These are phyloP conservation scores for Polydrusus pterygomalis DNA, from an alignment of 2,888 invertebrate genomes.

Conservation along the genomic window DNA sequence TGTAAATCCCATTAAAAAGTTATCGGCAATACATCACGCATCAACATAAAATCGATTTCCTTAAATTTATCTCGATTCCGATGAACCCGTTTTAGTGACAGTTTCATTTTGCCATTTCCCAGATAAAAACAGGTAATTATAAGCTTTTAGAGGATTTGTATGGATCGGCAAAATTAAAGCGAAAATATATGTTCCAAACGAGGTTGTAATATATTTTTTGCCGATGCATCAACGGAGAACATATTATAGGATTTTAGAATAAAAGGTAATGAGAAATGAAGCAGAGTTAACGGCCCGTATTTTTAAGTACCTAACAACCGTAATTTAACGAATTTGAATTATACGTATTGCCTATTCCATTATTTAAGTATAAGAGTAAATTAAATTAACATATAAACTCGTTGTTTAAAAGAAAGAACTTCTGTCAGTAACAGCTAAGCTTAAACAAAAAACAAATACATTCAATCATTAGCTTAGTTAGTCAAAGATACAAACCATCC, in stretches of 20 bases:
- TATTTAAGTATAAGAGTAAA: no score
- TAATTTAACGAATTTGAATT: no score
- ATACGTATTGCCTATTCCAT: no score
- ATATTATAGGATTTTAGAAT: conserved; percentile 2
- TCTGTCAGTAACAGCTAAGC: no score
- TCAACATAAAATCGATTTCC: conserved; percentile 34
- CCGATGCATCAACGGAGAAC: not conserved
- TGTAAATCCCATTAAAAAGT: conserved; percentile 28
- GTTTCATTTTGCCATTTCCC: conserved; percentile 36
- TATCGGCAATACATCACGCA: conserved; percentile 29
- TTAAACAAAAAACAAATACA: no score
- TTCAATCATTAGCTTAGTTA: no score
- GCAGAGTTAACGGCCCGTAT: not conserved
- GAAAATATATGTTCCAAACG: conserved; percentile 17
- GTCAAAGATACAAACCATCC: no score
- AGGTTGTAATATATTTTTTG: conserved; percentile 18
- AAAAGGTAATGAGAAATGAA: not conserved
- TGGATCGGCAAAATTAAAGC: conserved; percentile 23
- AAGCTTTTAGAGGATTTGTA: conserved; percentile 35
- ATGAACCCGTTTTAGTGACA: conserved; percentile 34
- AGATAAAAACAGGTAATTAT: conserved; percentile 38
- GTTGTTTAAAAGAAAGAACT: no score
- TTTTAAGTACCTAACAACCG: no score
- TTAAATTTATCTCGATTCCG: conserved; percentile 29
- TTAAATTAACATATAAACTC: no score